Conservation (phyloP, 2,797 vertebrate species). For the Etheostoma nigrum region DNA sequence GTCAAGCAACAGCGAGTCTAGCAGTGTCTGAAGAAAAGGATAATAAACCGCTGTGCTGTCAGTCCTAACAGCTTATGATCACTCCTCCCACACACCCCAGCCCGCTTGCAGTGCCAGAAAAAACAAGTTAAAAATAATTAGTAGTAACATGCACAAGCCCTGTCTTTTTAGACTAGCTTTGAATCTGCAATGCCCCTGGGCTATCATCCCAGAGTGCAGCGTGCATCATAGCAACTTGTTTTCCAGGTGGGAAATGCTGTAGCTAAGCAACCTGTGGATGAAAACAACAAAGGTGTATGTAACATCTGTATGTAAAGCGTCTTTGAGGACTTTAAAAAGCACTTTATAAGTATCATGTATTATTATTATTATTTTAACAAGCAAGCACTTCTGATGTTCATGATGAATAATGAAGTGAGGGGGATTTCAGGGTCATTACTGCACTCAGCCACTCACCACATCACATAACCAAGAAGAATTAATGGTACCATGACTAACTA, state of each 20-base stretch:
- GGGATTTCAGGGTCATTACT: slow-evolving; percentile 22
- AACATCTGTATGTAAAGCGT: too few relatives aligned
- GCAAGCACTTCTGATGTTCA: slow-evolving; percentile 46
- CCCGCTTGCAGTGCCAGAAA: slow-evolving; percentile 4
- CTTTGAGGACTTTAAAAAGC: too few relatives aligned
- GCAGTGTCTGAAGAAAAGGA: slow-evolving; percentile 53
- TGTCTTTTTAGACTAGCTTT: slow-evolving; percentile 30
- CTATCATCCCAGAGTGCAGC: slow-evolving; percentile 34
- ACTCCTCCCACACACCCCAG: slow-evolving; percentile 37
- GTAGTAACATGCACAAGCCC: slow-evolving; percentile 11
- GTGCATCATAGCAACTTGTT: slow-evolving; percentile 18
- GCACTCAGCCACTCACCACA: slow-evolving; percentile 19
- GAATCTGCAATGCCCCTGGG: slow-evolving; percentile 38
- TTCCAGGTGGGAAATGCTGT: slow-evolving; percentile 47
- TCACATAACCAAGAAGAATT: slow-evolving; percentile 42
- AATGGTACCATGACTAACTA: slow-evolving; percentile 38
- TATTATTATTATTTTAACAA: too few relatives aligned
- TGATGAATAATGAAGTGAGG: slow-evolving; percentile 27
- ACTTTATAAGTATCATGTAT: too few relatives aligned
- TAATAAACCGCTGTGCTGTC: slow-evolving; percentile 32
- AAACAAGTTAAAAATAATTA: slow-evolving; percentile 24
- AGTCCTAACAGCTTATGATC: slow-evolving; percentile 42
- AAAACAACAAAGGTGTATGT: slow-evolving; percentile 34
- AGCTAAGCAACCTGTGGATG: slow-evolving; percentile 58
- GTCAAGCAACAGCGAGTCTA: slow-evolving; percentile 61